A percentile compares a stretch with the other conserved stretches of the same genome.
Conservation (phyloP, 2,888 invertebrate genomes). For the Andrena camellia region DNA sequence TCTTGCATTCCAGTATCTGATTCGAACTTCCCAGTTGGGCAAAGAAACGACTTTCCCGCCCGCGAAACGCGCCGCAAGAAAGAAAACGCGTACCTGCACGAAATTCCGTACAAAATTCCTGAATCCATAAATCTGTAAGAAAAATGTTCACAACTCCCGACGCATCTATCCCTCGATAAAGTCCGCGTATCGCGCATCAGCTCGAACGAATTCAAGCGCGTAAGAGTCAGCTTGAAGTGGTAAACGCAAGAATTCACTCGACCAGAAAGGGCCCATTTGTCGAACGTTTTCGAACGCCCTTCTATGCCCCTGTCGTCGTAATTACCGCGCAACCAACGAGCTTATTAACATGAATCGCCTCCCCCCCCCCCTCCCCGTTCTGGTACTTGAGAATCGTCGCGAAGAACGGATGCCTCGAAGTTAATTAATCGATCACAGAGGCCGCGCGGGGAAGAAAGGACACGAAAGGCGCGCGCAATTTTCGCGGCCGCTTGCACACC, state of each 20-base stretch:
- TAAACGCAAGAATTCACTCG: not conserved
- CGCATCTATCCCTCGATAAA: too few relatives aligned
- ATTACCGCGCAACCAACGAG: constrained; percentile 30
- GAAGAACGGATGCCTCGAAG: constrained; percentile 14
- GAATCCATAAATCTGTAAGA: too few relatives aligned
- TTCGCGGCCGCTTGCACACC: constrained; percentile 11
- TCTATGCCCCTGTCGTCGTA: not conserved
- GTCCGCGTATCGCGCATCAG: too few relatives aligned
- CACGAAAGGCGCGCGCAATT: constrained; percentile 35
- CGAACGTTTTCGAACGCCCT: constrained; percentile 6
- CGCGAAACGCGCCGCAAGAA: too few relatives aligned
- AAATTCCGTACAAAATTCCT: too few relatives aligned
- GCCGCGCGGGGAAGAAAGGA: not conserved
- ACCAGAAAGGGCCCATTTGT: not conserved
- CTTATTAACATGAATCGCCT: constrained; percentile 39
- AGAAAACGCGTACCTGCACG: too few relatives aligned
- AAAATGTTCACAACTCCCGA: too few relatives aligned
- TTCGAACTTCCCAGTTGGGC: constrained; percentile 13
- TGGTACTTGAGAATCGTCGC: constrained; percentile 13
- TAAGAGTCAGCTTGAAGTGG: not conserved
- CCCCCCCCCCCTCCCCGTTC: constrained; percentile 6
- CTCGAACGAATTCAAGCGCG: not conserved
- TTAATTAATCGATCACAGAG: constrained; percentile 47
- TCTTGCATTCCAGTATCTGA: constrained; percentile 8
- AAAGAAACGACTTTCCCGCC: not conserved